Evolutionary conservation across 2,797 vertebrate species (phyloP).

Genomic region (Dromococcyx pavoninus): DNA sequence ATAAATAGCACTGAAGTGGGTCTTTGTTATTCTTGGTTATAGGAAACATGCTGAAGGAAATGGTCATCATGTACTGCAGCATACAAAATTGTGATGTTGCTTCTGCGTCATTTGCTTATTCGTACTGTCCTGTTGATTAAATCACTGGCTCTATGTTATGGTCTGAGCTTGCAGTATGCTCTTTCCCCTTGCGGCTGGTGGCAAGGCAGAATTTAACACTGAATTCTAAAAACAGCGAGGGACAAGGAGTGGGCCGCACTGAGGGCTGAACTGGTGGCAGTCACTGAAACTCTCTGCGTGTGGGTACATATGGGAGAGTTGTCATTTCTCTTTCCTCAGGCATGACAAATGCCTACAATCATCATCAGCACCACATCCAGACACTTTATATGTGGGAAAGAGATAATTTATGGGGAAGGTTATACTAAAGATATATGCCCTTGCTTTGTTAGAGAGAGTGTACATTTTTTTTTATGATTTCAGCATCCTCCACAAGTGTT

Average conservation of each 20-base stretch:
- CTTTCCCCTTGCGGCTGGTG: background rate
- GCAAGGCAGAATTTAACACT: background rate
- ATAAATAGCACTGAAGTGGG: background rate
- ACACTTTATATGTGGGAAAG: background rate
- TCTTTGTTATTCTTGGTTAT: background rate
- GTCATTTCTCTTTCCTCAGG: background rate
- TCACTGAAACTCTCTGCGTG: background rate
- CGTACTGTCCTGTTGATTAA: background rate
- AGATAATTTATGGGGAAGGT: background rate
- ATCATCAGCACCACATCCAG: background rate
- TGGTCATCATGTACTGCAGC: background rate
- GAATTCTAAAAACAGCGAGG: background rate
- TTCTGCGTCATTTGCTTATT: background rate
- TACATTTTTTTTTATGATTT: background rate
- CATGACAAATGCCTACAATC: background rate
- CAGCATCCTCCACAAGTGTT: background rate
- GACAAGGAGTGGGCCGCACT: background rate
- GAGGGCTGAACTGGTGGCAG: background rate
- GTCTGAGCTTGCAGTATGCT: background rate
- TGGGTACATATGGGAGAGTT: background rate
- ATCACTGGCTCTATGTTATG: background rate
- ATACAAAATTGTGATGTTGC: background rate
- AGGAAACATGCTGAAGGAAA: background rate
- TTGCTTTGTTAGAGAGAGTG: background rate
- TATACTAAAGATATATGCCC: background rate